These are phyloP conservation scores for Plutella xylostella DNA, from an alignment of 2,888 invertebrate species.

Conservation along the genomic window DNA sequence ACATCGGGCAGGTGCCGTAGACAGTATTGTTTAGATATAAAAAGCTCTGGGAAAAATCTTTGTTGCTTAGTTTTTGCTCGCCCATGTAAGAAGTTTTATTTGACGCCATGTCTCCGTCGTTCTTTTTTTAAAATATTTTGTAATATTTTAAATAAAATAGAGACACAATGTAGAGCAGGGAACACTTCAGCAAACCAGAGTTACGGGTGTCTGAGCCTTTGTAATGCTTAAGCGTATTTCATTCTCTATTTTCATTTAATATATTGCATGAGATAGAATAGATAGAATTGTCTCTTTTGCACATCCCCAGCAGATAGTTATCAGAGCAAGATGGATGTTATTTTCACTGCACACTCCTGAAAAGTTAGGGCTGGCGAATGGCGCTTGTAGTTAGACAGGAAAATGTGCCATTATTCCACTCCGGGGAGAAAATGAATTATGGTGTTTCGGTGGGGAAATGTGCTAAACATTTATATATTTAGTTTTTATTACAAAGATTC, in stretches of 20 bases:
- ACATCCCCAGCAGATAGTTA: constrained; percentile 35
- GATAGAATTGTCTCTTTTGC: constrained; percentile 25
- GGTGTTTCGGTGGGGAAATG: background rate
- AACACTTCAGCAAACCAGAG: no score
- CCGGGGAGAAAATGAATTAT: background rate
- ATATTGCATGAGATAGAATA: constrained; percentile 12
- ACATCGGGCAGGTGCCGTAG: constrained; percentile 41
- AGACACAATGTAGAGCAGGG: background rate
- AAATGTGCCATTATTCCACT: background rate
- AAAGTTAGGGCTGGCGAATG: constrained; percentile 19
- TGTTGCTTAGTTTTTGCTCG: background rate
- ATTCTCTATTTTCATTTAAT: background rate
- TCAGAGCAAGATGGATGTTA: constrained; percentile 42
- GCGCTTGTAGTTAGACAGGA: background rate
- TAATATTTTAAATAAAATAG: background rate
- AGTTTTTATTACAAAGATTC: background rate
- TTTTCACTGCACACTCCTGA: constrained; percentile 31
- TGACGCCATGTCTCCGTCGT: background rate
- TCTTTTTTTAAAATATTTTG: no score
- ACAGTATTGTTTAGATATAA: constrained; percentile 39
- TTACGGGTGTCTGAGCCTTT: no score
- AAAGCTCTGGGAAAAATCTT: constrained; percentile 6
- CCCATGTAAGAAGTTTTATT: background rate
- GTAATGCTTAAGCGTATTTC: no score
- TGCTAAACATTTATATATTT: background rate